phyloP scores from a whole-genome alignment of 2,888 invertebrate species.

The Fragum fragum region DNA sequence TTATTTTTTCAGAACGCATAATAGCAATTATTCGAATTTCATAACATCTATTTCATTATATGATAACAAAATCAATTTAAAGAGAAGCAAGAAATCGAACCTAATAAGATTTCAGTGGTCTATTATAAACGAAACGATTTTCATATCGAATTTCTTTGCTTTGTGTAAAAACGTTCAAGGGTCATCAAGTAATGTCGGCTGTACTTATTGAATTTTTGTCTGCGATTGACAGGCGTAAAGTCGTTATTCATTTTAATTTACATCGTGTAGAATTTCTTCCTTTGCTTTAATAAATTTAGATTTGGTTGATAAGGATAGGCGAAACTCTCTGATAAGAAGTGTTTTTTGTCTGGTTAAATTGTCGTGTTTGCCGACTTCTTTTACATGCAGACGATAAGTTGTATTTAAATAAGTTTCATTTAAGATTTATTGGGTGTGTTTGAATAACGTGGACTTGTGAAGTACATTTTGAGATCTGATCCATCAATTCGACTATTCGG shows the following conservation, averaged over 20 bases:
- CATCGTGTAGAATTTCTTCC: constrained; percentile 7
- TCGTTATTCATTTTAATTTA: constrained; percentile 6
- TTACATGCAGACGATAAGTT: not conserved
- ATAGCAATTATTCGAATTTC: not conserved
- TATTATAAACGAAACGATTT: not conserved
- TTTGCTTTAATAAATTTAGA: constrained; percentile 6
- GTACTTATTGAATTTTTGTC: constrained; percentile 18
- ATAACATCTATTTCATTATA: not conserved
- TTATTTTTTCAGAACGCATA: not conserved
- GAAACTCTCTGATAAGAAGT: constrained; percentile 14
- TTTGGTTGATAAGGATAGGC: constrained; percentile 7
- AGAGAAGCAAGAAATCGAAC: not conserved
- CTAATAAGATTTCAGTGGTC: not conserved
- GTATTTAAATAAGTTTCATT: not conserved
- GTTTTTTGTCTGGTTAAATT: not conserved
- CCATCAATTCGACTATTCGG: too few relatives aligned
- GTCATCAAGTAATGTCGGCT: constrained; percentile 2
- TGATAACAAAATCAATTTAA: not conserved
- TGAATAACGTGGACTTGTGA: not conserved
- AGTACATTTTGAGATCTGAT: not conserved
- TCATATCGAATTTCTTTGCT: not conserved
- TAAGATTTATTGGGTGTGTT: constrained; percentile 12
- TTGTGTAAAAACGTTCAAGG: not conserved
- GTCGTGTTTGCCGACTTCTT: not conserved
- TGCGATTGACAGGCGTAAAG: constrained; percentile 17